Base-by-base conservation (phyloP, 2,113 vertebrate species). In the Ptilorrhoa leucosticta region DNA sequence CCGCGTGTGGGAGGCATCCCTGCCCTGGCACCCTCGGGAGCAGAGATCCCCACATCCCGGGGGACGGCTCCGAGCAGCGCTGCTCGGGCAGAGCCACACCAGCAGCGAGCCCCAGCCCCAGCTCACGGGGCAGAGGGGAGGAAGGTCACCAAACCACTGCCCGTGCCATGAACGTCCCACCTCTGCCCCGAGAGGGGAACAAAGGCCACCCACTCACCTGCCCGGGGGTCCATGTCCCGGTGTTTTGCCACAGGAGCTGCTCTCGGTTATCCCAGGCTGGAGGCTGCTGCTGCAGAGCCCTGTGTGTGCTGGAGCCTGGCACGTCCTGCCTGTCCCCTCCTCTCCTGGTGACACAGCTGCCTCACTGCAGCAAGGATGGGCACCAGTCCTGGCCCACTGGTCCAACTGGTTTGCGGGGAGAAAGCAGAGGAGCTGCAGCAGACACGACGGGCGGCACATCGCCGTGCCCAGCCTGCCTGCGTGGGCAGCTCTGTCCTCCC, bases 371-470 rank as follows among this genome's bases (percentile, higher is more conserved):
- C 1, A 0, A 22, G 81, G 30, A 37, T 2, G 8, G 90, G 90
- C 73, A 21, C 89, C 6, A 2, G 60, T 72, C 73, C 70, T 71
- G 22, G 1, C 78, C 53, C 4, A 3, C 89, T 5, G 64, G 87
- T 81, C 85, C 16, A 0, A 50, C 95, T 90, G 96, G 90, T 92
- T 96, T 5, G 8, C 22, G 2, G 61, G 57, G 92, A 93, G 90
- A 96, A 95, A 97, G 92, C 82, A 39, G 73, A 91, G 66, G 40
- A 66, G 76, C 12, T 40, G 30, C 5, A 2, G 54, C 76, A 81
- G 78, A 26, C 30, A 7, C 0, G 1, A 27, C 5, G 33, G 35
- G 17, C 0, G 0, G 60, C 18, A 5, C 47, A 10, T 2, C 0
- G 13, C 61, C 0, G 7, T n/a, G 72, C 70, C 85, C 89, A 44